Evolutionary conservation across 2,113 vertebrate species (phyloP), one percentile per base, ranked within the genome.

Genomic region (Anarrhichthys ocellatus): DNA sequence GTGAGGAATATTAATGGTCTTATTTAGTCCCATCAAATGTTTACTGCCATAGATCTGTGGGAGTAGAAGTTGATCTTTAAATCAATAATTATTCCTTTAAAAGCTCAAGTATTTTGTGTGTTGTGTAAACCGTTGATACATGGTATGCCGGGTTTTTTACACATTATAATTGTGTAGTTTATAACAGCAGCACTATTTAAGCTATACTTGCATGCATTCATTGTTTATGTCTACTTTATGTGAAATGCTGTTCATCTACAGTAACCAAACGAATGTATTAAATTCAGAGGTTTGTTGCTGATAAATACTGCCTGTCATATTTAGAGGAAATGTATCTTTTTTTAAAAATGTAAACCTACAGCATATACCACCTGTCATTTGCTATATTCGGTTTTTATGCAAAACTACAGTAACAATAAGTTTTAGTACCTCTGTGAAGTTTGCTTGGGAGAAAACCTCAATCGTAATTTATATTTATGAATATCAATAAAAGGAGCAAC

Each of bases 1-100:
- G 40, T 34, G 36, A 64, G 54, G 75, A 86, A 80, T 84, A 85
- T 63, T 81, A 84, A 82, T 76, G 27, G 5, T 42, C 17, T 66
- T 71, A n/a, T 65, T 58, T 62, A 56, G 58, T 24, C 71, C 40
- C n/a, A 15, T 72, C 42, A 63, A 63, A 68, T 71, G 17, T 70
- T 65, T 76, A 44, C 65, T 46, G 10, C n/a, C 20, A 36, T 7
- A 42, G 8, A 40, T n/a, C 5, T 48, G 42, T 48, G 27, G 20
- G 44, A 36, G 38, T 17, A 29, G 13, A n/a, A 36, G 13, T 50
- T 63, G 10, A 62, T 73, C 38, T 56, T 7, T 71, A 27, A 70
- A 36, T 52, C 18, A 24, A 7, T 73, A 17, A n/a, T 40, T 42
- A 6, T 29, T 73, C 44, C 0, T 56, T 24, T 29, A 18, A 14